Conservation (phyloP, 2,888 invertebrate species). For the Stenchaetothrips biformis region DNA sequence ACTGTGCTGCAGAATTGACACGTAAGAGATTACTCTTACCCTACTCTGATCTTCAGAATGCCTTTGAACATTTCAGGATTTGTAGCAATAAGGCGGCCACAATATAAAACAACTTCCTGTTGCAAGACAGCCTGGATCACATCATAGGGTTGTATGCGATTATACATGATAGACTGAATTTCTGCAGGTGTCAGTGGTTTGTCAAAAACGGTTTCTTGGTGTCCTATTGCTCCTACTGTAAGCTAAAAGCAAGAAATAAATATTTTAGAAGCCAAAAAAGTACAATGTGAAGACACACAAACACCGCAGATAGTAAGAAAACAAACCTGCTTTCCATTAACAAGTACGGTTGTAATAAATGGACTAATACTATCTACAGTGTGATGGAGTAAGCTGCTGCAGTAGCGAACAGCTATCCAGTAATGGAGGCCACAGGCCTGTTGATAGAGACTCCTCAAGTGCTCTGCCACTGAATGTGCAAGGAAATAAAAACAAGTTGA, state of each 20-base stretch:
- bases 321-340: conserved; percentile 90
- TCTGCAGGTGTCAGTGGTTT: conserved; percentile 96
- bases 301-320: conserved; percentile 15
- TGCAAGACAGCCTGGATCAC: conserved; percentile 88
- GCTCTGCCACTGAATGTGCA: conserved; percentile 54
- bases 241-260: conserved; percentile 50
- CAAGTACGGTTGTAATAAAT: conserved; percentile 94
- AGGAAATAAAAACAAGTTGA: conserved; percentile 27
- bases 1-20: conserved; percentile 23
- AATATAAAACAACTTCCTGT: conserved; percentile 89
- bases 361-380: conserved; percentile 98
- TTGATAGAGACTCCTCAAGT: conserved; percentile 68
- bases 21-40: conserved; percentile 47
- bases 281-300: neutral
- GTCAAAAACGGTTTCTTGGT: conserved; percentile 93
- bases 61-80: conserved; percentile 93
- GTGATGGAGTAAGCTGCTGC: conserved; percentile 87
- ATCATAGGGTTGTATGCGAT: conserved; percentile 82
- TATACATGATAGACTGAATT: conserved; percentile 88
- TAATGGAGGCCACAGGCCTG: conserved; percentile 79
- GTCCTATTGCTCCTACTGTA: conserved; percentile 90
- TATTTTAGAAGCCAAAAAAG: neutral
- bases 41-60: conserved; percentile 73
- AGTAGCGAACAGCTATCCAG: conserved; percentile 92
- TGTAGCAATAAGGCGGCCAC: conserved; percentile 87